Evolutionary conservation across 1,140 invertebrate species (phyloP).

Genomic region (Lamellibrachia luymesi): DNA sequence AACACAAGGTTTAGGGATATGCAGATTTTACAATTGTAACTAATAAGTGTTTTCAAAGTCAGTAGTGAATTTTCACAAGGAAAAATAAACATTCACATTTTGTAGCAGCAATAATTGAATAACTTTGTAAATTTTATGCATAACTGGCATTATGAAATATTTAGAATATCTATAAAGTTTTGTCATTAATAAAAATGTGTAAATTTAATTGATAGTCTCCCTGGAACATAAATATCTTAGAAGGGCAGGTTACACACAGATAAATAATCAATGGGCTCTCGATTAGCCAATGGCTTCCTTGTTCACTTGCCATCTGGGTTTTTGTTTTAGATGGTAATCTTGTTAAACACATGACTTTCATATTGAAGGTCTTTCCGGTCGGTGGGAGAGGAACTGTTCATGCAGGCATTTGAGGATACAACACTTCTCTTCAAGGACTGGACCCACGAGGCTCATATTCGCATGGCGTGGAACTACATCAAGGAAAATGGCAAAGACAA

Average conservation of each 20-base stretch:
- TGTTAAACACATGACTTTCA: background rate
- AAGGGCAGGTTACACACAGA: too few relatives aligned
- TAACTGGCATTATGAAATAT: background rate
- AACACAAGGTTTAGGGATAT: background rate
- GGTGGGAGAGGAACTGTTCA: slow-evolving; percentile 53
- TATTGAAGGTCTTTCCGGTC: slow-evolving; percentile 47
- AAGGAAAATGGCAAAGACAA: slow-evolving; percentile 43
- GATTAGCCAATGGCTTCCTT: too few relatives aligned
- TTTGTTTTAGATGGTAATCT: background rate
- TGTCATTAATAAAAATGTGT: background rate
- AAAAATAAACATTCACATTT: background rate
- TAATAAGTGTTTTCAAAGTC: background rate
- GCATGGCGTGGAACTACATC: slow-evolving; percentile 56
- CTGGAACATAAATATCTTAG: too few relatives aligned
- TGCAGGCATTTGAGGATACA: slow-evolving; percentile 52
- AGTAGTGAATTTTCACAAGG: background rate
- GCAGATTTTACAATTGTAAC: background rate
- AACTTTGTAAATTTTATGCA: background rate
- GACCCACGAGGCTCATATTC: slow-evolving; percentile 52
- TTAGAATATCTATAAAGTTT: background rate
- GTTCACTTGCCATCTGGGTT: background rate
- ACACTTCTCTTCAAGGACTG: slow-evolving; percentile 52
- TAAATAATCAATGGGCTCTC: too few relatives aligned
- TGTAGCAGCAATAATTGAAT: background rate
- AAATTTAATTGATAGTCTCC: background rate